Evolutionary conservation across 1,140 invertebrate species (phyloP), one percentile per base, ranked within the genome.

Genomic region (Drosophila melanica): DNA sequence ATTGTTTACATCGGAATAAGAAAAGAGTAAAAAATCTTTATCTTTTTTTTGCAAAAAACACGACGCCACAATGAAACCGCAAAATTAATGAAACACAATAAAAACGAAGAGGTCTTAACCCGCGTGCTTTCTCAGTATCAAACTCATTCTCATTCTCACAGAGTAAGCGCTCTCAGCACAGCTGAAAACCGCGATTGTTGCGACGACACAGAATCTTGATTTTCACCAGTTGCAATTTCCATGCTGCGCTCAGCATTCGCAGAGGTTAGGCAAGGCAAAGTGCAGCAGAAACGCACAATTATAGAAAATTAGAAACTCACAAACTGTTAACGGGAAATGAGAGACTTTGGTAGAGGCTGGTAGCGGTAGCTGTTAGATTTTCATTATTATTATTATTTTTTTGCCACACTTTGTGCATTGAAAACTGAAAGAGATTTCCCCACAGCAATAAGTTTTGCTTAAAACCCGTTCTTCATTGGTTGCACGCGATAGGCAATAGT

Each of bases 1-100:
- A 2, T 23, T 42, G 3, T 11, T 45, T n/a, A 4, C 57, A 45
- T 37, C 47, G 16, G 8, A 33, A 35, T 20, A 30, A 37, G 5
- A 42, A 45, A 65, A 65, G 27, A 44, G 44, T 42, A 23, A 53
- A 44, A 16, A 48, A 45, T 44, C 14, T 48, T 44, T 64, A n/a
- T n/a, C n/a, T n/a, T n/a, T n/a, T n/a, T n/a, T 18, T 47, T 23
- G 48, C 30, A 50, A 33, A 58, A 42, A 51, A 67, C 45, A 39
- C 57, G 51, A n/a, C 10, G 44, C 54, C 42, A 63, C 62, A 72
- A 53, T 76, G 69, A 76, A 76, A 76, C 74, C 74, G 63, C 74
- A 76, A 66, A 70, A 72, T 72, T 72, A 67, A 72, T 72, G 67
- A 75, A 75, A 71, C 48, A 66, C 67, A 35, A 35, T 75, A 54